Base-by-base conservation (phyloP, 1,140 invertebrate genomes). In the Pectinophora gossypiella region DNA sequence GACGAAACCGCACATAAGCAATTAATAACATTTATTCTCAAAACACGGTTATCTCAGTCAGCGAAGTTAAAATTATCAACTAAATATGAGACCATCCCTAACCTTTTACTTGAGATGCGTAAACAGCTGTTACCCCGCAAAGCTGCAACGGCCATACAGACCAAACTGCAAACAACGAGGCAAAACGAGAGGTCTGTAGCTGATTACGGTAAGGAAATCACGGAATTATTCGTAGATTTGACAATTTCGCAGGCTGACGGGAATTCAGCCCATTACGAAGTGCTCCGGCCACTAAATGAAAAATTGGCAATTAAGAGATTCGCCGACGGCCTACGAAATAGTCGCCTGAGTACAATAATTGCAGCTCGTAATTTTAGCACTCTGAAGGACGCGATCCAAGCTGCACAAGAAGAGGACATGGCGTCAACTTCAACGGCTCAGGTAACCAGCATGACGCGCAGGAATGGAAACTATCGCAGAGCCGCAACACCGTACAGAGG, bases 341-440 rank as follows among this genome's bases (percentile, higher is more conserved):
- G 58, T 52, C 44, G 58, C 1, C 13, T 60, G 0, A 53, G 58
- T 23, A 60, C 58, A 1, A 60, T 60, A 9, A 53, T 60, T 16
- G 45, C 53, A 10, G 50, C 58, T n/a, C 50, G 58, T 45, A 47
- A 56, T 20, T 60, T 48, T 45, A 27, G 20, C 19, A 22, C 40
- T 1, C 38, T 53, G 10, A 53, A 21, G 19, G 56, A 53, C 0
- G 51, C 56, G 2, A 53, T 58, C 16, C 56, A 53, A 12, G 50
- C 46, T 40, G 56, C 56, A 5, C 23, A 49, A 12, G 56, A 58
- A n/a, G 47, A 48, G 20, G 53, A 49, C 19, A 32, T 44, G 19
- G 7, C 19, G 36, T 40, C 42, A 44, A 4, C 19, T 5, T 19
- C 18, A 21, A 7, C 13, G 18, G 12, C 19, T 13, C 12, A 44